Base-by-base conservation (phyloP, 2,797 vertebrate genomes). In the Champsocephalus esox region DNA sequence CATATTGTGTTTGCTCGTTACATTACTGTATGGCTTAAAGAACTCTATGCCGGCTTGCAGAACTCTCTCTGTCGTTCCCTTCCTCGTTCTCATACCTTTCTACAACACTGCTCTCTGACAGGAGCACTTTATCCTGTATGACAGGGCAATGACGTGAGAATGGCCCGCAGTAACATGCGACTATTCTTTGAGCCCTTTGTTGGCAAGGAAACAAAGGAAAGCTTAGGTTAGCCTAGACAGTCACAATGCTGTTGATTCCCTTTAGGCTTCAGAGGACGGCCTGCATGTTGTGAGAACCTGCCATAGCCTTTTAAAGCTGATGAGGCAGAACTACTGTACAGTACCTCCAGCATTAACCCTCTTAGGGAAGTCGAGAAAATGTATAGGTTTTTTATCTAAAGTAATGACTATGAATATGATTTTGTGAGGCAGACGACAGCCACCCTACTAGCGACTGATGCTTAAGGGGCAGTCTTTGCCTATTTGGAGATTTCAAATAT, bases 271-370 rank as follows among this genome's bases (percentile, higher is more conserved):
- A 75, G 72, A 66, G 79, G 80, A 87, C 61, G 66, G 73, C 73
- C 65, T 75, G 70, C 68, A 56, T 88, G 88, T 91, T 91, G 80
- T 92, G 89, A 92, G 92, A 92, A 91, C 86, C 87, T 90, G 88
- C 75, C 89, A 73, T 19, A 14, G 28, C 55, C 17, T 73, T 81
- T 91, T 82, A 83, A 78, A 75, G 51, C 64, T 82, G 77, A 84
- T 75, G 66, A 56, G 38, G 79, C 70, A 87, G 78, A 89, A 86
- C 75, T 68, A 73, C 67, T 65, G 75, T 48, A 69, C 58, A 24
- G 19, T 41, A 77, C 78, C 68, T 72, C 63, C 59, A 71, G 52
- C 52, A n/a, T 58, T 54, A 56, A 38, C 32, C 34, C 58, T n/a
- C 51, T 13, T 24, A 11, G 16, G 17, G 28, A 44, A 70, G 59